These are phyloP conservation scores for Nycteola revayana DNA, from an alignment of 2,888 invertebrate species.

Conservation along the genomic window DNA sequence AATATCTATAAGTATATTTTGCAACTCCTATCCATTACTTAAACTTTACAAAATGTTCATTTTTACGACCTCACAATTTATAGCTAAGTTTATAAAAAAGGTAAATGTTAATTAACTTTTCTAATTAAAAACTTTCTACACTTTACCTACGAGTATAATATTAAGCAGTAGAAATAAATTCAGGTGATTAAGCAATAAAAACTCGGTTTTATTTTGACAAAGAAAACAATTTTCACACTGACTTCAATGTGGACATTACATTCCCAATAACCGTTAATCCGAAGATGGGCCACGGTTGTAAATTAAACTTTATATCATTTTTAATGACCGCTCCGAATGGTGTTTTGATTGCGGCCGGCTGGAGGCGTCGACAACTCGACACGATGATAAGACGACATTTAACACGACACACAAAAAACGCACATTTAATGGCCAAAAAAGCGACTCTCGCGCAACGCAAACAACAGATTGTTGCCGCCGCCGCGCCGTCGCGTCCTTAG, in stretches of 20 bases:
- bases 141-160: too few relatives aligned
- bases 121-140: too few relatives aligned
- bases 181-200: too few relatives aligned
- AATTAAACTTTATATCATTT: constrained; percentile 81
- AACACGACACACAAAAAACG: constrained; percentile 71
- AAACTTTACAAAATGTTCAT: too few relatives aligned
- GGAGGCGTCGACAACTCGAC: constrained; percentile 82
- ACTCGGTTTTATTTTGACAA: too few relatives aligned
- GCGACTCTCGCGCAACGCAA: constrained; percentile 34
- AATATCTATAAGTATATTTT: too few relatives aligned
- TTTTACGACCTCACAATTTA: too few relatives aligned
- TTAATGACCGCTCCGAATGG: constrained; percentile 77
- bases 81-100: too few relatives aligned
- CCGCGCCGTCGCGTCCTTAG: constrained; percentile 36
- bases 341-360: constrained; percentile 79
- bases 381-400: constrained; percentile 77
- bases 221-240: constrained; percentile 61
- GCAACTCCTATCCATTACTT: too few relatives aligned
- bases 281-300: constrained; percentile 64
- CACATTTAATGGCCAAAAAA: constrained; percentile 72
- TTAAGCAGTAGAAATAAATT: too few relatives aligned
- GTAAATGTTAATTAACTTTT: too few relatives aligned
- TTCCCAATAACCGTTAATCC: constrained; percentile 75
- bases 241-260: constrained; percentile 63
- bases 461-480: constrained; percentile 16